Evolutionary conservation across 2,113 vertebrate genomes (phyloP), one percentile per base, ranked within the genome.

Genomic region (Seriola rivoliana): DNA sequence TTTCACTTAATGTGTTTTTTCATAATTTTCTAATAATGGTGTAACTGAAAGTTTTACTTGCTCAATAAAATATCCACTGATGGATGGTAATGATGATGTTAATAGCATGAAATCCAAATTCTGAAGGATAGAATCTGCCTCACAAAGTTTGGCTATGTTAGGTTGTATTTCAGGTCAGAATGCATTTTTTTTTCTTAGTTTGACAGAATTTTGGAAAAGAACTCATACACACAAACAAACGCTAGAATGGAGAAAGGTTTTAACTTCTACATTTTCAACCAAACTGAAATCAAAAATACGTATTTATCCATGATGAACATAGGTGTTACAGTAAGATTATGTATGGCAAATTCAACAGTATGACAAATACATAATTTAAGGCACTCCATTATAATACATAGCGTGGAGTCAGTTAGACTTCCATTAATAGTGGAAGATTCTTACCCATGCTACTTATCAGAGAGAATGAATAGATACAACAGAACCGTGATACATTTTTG

Each of bases 341-440:
- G 50, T 90, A 89, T 93, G 85, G 83, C 80, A 29, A 86, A 78
- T 76, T 78, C 21, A 74, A 58, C 80, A 86, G 40, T 82, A 50
- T 70, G 34, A 2, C 42, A 81, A 58, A 77, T 70, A 72, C 23
- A 80, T 80, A 14, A 69, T 70, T 80, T 84, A 93, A 93, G 93
- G 91, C 93, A 93, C 90, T 72, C 81, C 70, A 68, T 82, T 77
- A 60, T 46, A 69, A 81, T 84, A 83, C 40, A 85, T 76, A 57
- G 23, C 66, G 44, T 77, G 38, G 74, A 90, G 68, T 73, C 32
- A 67, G 52, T 44, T 34, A 9, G n/a, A 66, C 34, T 59, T 11
- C 60, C 66, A 46, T 16, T 25, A 72, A 23, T n/a, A 23, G 66
- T 75, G 66, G 59, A 84, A 52, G 50, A 54, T 52, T 25, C 16